Evolutionary conservation across 2,113 vertebrate species (phyloP).

Genomic region (Podilymbus podiceps): DNA sequence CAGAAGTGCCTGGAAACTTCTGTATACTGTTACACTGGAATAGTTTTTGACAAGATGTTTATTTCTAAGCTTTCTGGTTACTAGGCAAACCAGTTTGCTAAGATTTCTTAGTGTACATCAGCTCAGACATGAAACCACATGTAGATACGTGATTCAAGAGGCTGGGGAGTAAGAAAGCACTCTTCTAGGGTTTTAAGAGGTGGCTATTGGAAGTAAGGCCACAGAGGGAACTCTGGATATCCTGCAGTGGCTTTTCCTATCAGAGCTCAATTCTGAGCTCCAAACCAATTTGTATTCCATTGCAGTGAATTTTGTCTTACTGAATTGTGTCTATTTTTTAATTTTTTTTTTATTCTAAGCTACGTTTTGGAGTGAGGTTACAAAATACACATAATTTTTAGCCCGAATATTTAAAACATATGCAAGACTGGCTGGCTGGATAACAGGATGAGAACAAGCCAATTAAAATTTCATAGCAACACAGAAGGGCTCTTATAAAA

Average conservation of each 20-base stretch:
- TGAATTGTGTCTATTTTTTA: neutral
- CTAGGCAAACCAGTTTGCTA: slow-evolving; percentile 30
- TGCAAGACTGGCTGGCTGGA: neutral
- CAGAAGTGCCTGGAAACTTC: neutral
- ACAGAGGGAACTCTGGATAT: neutral
- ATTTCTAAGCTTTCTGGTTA: neutral
- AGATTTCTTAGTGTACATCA: neutral
- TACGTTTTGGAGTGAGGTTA: neutral
- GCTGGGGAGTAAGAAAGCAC: neutral
- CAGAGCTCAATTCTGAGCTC: neutral
- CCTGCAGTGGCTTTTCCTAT: neutral
- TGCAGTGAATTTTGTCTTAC: neutral
- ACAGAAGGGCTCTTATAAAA: neutral
- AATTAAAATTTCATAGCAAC: neutral
- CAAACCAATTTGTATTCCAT: neutral
- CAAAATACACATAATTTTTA: neutral
- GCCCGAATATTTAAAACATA: slow-evolving; percentile 49
- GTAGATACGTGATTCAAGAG: neutral
- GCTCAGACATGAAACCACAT: neutral
- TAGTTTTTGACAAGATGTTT: neutral
- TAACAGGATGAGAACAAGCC: neutral
- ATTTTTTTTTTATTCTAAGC: neutral
- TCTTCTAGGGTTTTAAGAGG: neutral
- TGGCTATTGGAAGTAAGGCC: neutral
- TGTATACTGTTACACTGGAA: neutral